Conservation (phyloP, 64 coral and sea anemone genomes). For the Trachythela sp. region DNA sequence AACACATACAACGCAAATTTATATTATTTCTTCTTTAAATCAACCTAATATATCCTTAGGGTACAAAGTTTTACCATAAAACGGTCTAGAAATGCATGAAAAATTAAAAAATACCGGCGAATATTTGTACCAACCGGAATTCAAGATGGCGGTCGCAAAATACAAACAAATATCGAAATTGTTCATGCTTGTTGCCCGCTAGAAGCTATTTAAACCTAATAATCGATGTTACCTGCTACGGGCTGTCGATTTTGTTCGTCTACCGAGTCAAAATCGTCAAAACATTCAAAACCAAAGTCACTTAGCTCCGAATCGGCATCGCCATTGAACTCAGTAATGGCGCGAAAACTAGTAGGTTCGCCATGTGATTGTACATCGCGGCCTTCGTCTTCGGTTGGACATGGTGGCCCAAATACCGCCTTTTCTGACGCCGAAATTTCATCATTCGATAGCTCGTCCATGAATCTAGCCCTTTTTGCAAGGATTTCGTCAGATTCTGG, state of each 20-base stretch:
- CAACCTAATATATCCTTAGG: neutral
- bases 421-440: neutral
- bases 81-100: neutral
- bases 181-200: neutral
- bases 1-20: neutral
- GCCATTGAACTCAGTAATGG: neutral
- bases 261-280: neutral
- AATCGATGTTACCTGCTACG: neutral
- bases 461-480: neutral
- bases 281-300: neutral
- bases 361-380: neutral
- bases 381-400: neutral
- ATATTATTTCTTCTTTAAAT: neutral
- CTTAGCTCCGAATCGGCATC: neutral
- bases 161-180: neutral
- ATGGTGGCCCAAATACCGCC: neutral
- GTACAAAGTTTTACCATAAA: neutral
- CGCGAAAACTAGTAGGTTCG: conserved; percentile 2
- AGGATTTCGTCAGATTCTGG: neutral
- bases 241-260: neutral
- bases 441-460: neutral
- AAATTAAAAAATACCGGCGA: neutral
- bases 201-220: neutral
- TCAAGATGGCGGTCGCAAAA: neutral
- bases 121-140: neutral